Evolutionary conservation across 2,113 vertebrate genomes (phyloP), one percentile per base, ranked within the genome.

Genomic region (Australoheros scitulus): DNA sequence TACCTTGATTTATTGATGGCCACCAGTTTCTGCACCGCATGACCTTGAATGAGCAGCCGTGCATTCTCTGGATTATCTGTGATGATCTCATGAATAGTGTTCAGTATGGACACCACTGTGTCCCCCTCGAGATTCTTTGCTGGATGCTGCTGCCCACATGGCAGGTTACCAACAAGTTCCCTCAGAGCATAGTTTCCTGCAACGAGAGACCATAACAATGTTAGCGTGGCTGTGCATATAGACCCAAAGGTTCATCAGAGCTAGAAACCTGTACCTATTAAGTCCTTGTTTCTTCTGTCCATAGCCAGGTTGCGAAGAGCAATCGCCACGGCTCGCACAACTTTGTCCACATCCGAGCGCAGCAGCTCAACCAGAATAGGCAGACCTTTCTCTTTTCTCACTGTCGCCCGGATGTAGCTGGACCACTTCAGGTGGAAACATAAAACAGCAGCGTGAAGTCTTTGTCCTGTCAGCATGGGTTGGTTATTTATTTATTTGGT

Each of bases 81-180:
- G 91, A 99, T 96, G 79, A 99, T 98, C 96, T 99, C 98, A 3
- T 99, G 97, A 88, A 99, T 97, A 3, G 98, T 99, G 82, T 99
- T 99, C 82, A 99, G 95, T 58, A 99, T 95, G 0, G 98, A 98
- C 59, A 99, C 97, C 88, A 99, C 97, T 0, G 98, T 99, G 82
- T 99, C 98, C 60, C 98, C 97, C 79, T 99, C 97, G 58, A 99
- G 94, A 88, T 96, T 97, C 93, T 97, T 97, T 3, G 96, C 95
- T 9, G 97, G 96, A 68, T 96, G 95, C 92, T 97, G 97, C 13
- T 98, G 97, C 20, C 96, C 97, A 18, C 94, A 94, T 0, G 97
- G 97, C 87, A 99, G 91, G 56, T 99, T 99, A 84, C 96, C 94
- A 29, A 99, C 97, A 80, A 99, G 95, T 87, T 99, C 98, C 15